These are phyloP conservation scores for Eufriesea mexicana DNA, from an alignment of 1,140 invertebrate species.

Conservation along the genomic window DNA sequence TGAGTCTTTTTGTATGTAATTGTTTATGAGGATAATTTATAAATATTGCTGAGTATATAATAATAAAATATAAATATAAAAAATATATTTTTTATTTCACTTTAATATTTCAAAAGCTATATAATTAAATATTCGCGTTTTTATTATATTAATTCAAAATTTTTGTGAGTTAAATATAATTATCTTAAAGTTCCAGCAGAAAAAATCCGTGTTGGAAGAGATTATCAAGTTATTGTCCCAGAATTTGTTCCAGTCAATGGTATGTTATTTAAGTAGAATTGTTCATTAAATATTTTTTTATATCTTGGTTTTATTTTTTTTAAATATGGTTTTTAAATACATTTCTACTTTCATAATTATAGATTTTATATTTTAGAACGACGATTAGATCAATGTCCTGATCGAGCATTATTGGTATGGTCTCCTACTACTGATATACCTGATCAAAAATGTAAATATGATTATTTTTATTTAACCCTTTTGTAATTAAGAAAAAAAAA, in stretches of 20 bases:
- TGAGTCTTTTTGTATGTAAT: background rate
- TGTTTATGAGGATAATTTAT: slow-evolving; percentile 16
- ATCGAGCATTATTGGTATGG: slow-evolving; percentile 97
- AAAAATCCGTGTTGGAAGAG: slow-evolving; percentile 96
- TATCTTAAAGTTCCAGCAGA: slow-evolving; percentile 87
- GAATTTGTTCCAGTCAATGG: slow-evolving; percentile 86
- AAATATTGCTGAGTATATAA: background rate
- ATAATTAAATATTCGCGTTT: slow-evolving; percentile 24
- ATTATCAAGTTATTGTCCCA: slow-evolving; percentile 96
- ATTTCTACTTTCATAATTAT: background rate
- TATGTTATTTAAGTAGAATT: slow-evolving; percentile 71
- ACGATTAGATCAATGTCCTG: slow-evolving; percentile 82
- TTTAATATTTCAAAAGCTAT: background rate
- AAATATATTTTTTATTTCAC: background rate
- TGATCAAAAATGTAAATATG: slow-evolving; percentile 91
- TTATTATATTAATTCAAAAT: slow-evolving; percentile 9
- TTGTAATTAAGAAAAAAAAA: too few species aligned
- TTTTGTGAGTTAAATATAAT: slow-evolving; percentile 15
- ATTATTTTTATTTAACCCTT: slow-evolving; percentile 38
- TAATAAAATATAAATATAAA: background rate
- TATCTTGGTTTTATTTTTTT: too few species aligned
- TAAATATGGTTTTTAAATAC: background rate
- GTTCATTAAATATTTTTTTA: slow-evolving; percentile 10
- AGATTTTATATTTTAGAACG: slow-evolving; percentile 72
- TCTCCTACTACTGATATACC: slow-evolving; percentile 94